Base-by-base conservation (phyloP, 2,113 vertebrate genomes). In the Actenoides hombroni region DNA sequence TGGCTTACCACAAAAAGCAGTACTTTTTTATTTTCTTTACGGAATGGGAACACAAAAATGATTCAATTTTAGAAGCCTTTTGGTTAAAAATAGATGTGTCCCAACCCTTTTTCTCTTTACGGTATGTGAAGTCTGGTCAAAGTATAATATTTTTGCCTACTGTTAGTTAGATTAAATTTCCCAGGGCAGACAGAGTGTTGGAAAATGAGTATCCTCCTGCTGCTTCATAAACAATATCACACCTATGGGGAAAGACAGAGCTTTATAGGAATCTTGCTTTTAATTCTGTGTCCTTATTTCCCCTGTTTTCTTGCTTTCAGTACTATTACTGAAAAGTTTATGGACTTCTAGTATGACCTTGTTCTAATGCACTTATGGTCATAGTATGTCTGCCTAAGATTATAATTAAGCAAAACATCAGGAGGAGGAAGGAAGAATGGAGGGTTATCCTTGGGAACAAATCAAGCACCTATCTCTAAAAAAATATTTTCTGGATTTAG, bases 121-220 rank as follows among this genome's bases (percentile, higher is more conserved):
- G 53, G 96, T 98, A 97, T 97, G 98, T 94, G 96, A 97, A 96
- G 84, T 97, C 90, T 96, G 95, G 93, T 98, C 94, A 96, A 91
- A 97, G 84, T 94, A 95, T 93, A 97, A 97, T 97, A 95, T 96
- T 98, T 98, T 98, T 97, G 95, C 95, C 96, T 98, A 92, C 97
- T 98, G 97, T 95, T 98, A 97, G 97, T 96, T 98, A 97, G 97
- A 98, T 98, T 97, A 97, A 94, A 94, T 98, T 98, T 97, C 97
- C 74, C 76, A 96, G 94, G 75, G 94, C 94, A 97, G 98, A 97
- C 96, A 97, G 90, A 95, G 94, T 67, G 83, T 89, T 96, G 95
- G 92, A 92, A 97, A 96, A 97, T 61, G 37, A 97, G 88, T 91
- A 96, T 95, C 64, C 82, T 95, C 24, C 57, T 81, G 85, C 92